Evolutionary conservation across 2,888 invertebrate species (phyloP), one percentile per base, ranked within the genome.

Genomic region (Heteromyza rotundicornis): DNA sequence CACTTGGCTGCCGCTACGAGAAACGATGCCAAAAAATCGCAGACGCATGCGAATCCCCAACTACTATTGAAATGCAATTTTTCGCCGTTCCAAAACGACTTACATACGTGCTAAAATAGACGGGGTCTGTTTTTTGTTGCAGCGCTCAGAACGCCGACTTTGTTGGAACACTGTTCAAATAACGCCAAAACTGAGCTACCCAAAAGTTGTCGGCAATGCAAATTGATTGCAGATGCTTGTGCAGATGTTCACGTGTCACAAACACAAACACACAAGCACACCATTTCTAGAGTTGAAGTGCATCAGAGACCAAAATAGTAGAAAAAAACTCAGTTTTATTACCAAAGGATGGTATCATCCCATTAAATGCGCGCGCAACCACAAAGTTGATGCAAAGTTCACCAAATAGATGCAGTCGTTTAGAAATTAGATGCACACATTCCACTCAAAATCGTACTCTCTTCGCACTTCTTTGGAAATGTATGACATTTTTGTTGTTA

Each of bases 21-120:
- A 59, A 44, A 53, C n/a, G 50, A 24, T 51, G 22, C 22, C 36
- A 56, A 24, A 16, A 35, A 50, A 27, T 20, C 35, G 47, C 23
- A 59, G 40, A 50, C 12, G 57, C 27, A 7, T 20, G 12, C 47
- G 27, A 27, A 27, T 24, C 27, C 23, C 16, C 23, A 32, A 44
- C 23, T n/a, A 19, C 53, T 35, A 53, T 53, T 35, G 53, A 53
- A 53, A 53, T 53, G 53, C 17, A 53, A 53, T 53, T 53, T 35
- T 35, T 5, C 20, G 2, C 16, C 16, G 19, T 53, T 53, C 53
- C 53, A 53, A 53, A 54, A 54, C n/a, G n/a, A n/a, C n/a, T n/a
- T n/a, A n/a, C n/a, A n/a, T n/a, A n/a, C n/a, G n/a, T n/a, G 36
- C 36, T 20, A 54, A 54, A 54, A 54, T 54, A 54, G 54, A 54